These are phyloP conservation scores for Drosophila insularis DNA, from an alignment of 1,140 invertebrate genomes.

Conservation along the genomic window DNA sequence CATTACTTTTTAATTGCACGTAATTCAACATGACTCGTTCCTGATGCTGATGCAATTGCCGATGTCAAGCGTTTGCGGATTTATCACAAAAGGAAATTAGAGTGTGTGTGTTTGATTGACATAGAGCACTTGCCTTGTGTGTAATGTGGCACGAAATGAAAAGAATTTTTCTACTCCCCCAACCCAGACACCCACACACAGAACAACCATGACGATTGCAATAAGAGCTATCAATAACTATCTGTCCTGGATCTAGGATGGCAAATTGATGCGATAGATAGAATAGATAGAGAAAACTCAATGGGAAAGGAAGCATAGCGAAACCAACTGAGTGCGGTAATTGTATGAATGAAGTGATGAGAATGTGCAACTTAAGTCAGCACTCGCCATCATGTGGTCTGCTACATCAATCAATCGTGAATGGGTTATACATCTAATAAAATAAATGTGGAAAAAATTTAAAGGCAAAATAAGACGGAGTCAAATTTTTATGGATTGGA, in stretches of 20 bases:
- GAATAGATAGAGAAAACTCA: conserved; percentile 16
- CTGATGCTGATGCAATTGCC: conserved; percentile 39
- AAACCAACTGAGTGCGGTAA: conserved; percentile 36
- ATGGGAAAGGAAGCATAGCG: conserved; percentile 21
- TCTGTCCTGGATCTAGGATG: conserved; percentile 28
- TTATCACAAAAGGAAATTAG: conserved; percentile 66
- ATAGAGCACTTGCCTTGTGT: conserved; percentile 49
- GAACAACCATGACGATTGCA: conserved; percentile 29
- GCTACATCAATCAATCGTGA: conserved; percentile 48
- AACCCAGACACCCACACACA: conserved; percentile 9
- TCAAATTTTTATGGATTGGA: not conserved
- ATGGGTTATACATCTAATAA: conserved; percentile 1
- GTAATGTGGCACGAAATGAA: conserved; percentile 70
- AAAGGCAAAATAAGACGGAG: conserved; percentile 13
- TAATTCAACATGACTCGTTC: conserved; percentile 67
- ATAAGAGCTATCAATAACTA: conserved; percentile 69
- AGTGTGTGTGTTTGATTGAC: conserved; percentile 53
- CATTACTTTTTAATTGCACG: conserved; percentile 77
- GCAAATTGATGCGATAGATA: conserved; percentile 38
- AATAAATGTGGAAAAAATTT: conserved; percentile 3
- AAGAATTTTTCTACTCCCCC: conserved; percentile 32
- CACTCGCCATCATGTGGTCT: not conserved
- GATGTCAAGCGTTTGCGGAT: conserved; percentile 46
- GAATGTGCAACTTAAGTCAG: conserved; percentile 26
- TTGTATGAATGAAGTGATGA: conserved; percentile 31